Base-by-base conservation (phyloP, 1,140 invertebrate genomes). In the Bombus terrestris region DNA sequence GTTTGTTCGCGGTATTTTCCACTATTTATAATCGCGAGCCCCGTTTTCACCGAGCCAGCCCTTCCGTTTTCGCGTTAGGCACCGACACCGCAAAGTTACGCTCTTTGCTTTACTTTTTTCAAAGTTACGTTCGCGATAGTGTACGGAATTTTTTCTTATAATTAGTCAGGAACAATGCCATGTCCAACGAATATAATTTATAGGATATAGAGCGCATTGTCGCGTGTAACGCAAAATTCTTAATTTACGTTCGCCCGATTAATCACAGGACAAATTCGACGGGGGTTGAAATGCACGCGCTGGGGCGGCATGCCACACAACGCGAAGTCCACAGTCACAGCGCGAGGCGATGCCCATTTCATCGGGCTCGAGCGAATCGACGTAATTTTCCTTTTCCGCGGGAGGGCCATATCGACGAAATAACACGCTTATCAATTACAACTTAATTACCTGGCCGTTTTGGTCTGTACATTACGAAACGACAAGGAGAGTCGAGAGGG, bases 401-500 rank as follows among this genome's bases (percentile, higher is more conserved):
- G 69, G 28, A 28, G 57, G 59, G 47, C 66, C 74, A 39, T 89
- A 88, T 86, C 79, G 79, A 86, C 47, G 87, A 64, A 89, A 89
- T 89, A 87, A 89, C 87, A 86, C 75, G 84, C 83, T 90, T 90
- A 89, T 90, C 89, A 90, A 90, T 90, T 90, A 84, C 89, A 89
- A 86, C 87, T 90, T 90, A 83, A 90, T 90, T 89, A 90, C 76
- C 74, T 64, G 57, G 85, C n/a, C 43, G 79, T 86, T 84, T 88
- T 57, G 43, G 82, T 59, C 76, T 53, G 57, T 80, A 71, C 59
- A 76, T 87, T 80, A 72, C 57, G n/a, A 12, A 57, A 32, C 47
- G 28, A 66, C 12, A 78, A 53, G 43, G 43, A 77, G 47, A 13
- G 59, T 57, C 32, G 74, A 37, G 22, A 18, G 13, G 13, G 47